A percentile compares a stretch with the other conserved stretches of the same genome.
Evolutionary conservation across 2,797 vertebrate species (phyloP).

Genomic region (Loris lydekkerianus): DNA sequence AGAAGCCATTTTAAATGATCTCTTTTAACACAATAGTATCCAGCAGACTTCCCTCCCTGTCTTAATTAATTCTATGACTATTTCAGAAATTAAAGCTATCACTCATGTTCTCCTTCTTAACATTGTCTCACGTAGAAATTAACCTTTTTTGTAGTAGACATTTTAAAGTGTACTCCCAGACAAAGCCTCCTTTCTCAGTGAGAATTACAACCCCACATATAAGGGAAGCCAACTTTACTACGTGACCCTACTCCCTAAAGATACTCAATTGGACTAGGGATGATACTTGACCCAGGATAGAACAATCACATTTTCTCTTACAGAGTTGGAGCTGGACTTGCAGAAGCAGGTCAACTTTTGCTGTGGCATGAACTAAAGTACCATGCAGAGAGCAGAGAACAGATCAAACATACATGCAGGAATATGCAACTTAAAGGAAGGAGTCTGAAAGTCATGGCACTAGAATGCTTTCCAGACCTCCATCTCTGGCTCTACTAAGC

Average conservation of each 20-base stretch:
- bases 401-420: not conserved
- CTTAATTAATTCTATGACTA: constrained; percentile 28
- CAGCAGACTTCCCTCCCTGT: not conserved
- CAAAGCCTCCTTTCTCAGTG: not conserved
- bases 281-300: not conserved
- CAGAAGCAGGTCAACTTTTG: not conserved
- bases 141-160: not conserved
- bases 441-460: too few species aligned
- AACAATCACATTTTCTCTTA: not conserved
- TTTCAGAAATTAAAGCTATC: not conserved
- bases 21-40: not conserved
- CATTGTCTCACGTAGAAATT: not conserved
- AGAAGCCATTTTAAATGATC: not conserved
- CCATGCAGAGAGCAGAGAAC: not conserved
- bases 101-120: not conserved
- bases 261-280: too few species aligned
- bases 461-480: not conserved
- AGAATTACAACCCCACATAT: not conserved
- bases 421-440: not conserved
- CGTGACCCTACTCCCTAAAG: not conserved
- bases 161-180: not conserved
- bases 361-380: not conserved
- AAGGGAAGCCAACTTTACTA: not conserved
- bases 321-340: not conserved
- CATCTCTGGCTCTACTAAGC: not conserved